Percentiles rank a stretch among this genome's conserved stretches.
Conservation (phyloP, 1,140 invertebrate species). For the Drosophila obscura region DNA sequence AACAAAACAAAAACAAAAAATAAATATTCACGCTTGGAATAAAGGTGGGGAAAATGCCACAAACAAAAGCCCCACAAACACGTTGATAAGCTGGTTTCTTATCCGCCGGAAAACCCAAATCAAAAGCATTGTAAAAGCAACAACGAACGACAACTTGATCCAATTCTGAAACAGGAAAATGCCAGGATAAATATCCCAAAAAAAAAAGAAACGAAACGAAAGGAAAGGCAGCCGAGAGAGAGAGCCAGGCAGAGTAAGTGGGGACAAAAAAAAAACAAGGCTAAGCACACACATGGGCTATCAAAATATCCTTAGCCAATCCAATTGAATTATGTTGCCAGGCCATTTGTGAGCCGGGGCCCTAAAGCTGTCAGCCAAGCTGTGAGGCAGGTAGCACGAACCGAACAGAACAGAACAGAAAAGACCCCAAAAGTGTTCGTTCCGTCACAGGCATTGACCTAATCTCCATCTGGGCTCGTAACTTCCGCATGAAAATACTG, state of each 20-base stretch:
- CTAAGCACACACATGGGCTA: constrained; percentile 51
- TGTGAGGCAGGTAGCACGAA: constrained; percentile 46
- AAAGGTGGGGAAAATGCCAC: not conserved
- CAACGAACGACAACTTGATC: constrained; percentile 68
- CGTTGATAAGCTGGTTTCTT: constrained; percentile 48
- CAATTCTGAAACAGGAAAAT: constrained; percentile 38
- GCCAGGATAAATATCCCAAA: constrained; percentile 30
- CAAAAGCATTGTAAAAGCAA: constrained; percentile 38
- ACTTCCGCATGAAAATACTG: not conserved
- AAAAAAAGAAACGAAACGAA: not conserved
- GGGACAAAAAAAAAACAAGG: constrained; percentile 8
- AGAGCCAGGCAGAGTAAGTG: not conserved
- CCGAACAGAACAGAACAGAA: too few species aligned
- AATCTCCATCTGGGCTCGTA: not conserved
- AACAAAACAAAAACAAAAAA: constrained; percentile 10
- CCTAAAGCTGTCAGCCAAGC: constrained; percentile 59
- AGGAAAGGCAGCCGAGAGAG: not conserved
- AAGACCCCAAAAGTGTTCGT: constrained; percentile 5
- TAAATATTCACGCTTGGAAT: constrained; percentile 19
- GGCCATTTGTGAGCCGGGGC: constrained; percentile 27
- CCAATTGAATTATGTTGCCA: constrained; percentile 80
- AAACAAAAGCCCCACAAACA: constrained; percentile 29
- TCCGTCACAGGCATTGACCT: constrained; percentile 6
- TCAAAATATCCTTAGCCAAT: constrained; percentile 58
- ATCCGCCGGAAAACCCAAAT: constrained; percentile 52